Percentiles rank a stretch among this genome's conserved stretches.
Evolutionary conservation across 2,888 invertebrate genomes (phyloP).

Genomic region (Acrocyrtus sp.): DNA sequence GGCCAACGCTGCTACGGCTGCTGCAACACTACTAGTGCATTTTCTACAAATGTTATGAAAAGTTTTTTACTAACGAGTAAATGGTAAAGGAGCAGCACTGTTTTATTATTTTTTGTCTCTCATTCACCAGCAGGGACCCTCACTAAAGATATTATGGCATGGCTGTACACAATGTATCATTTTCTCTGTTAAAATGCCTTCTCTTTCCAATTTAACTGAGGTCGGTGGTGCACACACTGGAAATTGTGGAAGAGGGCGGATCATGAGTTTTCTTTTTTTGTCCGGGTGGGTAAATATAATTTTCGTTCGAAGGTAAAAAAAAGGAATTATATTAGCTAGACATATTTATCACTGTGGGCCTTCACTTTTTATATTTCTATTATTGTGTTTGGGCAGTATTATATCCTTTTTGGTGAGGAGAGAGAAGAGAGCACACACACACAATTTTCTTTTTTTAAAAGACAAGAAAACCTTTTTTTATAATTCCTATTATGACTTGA

Average conservation of each 20-base stretch:
- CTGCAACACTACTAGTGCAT: constrained; percentile 22
- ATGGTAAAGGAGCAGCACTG: too few species aligned
- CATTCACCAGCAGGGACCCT: constrained; percentile 54
- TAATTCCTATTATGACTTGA: too few species aligned
- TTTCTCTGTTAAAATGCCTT: constrained; percentile 7
- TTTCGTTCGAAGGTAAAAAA: constrained; percentile 51
- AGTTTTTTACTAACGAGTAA: constrained; percentile 50
- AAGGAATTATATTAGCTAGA: constrained; percentile 50
- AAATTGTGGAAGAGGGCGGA: constrained; percentile 52
- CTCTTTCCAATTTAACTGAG: background rate
- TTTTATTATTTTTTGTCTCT: constrained; percentile 54
- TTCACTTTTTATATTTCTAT: constrained; percentile 16
- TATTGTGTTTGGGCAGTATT: constrained; percentile 5
- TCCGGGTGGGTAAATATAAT: constrained; percentile 52
- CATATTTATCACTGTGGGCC: constrained; percentile 49
- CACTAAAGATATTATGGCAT: too few species aligned
- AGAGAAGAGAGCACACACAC: constrained; percentile 7
- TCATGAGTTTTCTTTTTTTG: constrained; percentile 50
- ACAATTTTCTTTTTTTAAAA: too few species aligned
- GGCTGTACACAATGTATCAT: constrained; percentile 49
- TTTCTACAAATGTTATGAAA: constrained; percentile 49
- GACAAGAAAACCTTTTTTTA: too few species aligned
- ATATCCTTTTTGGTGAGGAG: constrained; percentile 23
- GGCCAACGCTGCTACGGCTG: too few species aligned
- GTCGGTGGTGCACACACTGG: constrained; percentile 9